These are phyloP conservation scores for Petrocephalus schoutedeni DNA, from an alignment of 2,797 vertebrate genomes.

Conservation along the genomic window DNA sequence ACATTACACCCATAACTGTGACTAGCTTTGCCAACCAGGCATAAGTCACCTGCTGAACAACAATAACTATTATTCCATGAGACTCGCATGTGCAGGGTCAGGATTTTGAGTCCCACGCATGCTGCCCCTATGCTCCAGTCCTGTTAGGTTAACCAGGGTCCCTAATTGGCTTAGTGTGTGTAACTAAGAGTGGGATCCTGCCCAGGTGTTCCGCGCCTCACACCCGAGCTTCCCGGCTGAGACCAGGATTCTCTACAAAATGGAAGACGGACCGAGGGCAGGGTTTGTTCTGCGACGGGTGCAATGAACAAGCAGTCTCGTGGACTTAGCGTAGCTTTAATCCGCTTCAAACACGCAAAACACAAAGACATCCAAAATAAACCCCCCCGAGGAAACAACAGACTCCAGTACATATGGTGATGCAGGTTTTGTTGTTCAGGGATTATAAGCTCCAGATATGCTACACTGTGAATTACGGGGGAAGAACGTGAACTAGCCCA, in stretches of 20 bases:
- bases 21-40: not conserved
- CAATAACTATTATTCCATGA: not conserved
- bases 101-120: not conserved
- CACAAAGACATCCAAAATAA: not conserved
- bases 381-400: not conserved
- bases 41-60: not conserved
- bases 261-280: not conserved
- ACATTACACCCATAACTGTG: not conserved
- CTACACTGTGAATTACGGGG: not conserved
- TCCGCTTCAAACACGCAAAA: not conserved
- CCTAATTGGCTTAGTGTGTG: not conserved
- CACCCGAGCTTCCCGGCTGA: not conserved
- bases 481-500: not conserved
- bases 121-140: not conserved
- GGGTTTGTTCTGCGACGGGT: not conserved
- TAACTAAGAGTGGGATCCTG: not conserved
- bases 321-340: not conserved
- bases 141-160: not conserved
- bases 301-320: not conserved
- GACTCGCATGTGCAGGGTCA: not conserved
- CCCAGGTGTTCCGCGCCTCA: not conserved
- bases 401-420: slow-evolving; percentile 2
- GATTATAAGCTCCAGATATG: slow-evolving; percentile 12
- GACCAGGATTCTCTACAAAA: not conserved
- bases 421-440: not conserved